Conservation (phyloP, 2,113 vertebrate species). For the Takifugu flavidus region DNA sequence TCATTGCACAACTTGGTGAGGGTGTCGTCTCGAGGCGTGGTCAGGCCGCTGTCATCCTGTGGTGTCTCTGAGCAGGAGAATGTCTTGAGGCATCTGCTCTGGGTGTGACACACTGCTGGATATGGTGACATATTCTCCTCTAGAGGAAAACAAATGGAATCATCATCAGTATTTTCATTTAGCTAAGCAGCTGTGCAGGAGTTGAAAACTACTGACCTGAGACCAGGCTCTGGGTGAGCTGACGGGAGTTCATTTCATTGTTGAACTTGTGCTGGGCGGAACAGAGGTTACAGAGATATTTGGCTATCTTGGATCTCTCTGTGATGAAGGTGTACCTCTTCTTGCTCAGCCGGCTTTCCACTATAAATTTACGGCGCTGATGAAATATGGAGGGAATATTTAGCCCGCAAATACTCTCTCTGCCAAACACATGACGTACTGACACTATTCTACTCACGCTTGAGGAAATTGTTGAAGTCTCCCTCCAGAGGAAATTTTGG, state of each 20-base stretch:
- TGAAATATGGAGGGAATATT: conserved; percentile 2
- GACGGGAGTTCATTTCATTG: conserved; percentile 80
- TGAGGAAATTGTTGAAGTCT: conserved; percentile 83
- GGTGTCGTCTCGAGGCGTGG: conserved; percentile 58
- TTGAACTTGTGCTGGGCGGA: conserved; percentile 87
- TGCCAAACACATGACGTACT: background rate
- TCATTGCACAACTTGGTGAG: conserved; percentile 78
- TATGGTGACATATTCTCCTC: conserved; percentile 64
- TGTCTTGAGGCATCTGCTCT: conserved; percentile 70
- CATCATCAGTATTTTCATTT: no score
- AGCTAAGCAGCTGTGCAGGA: background rate
- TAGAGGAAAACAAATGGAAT: conserved; percentile 14
- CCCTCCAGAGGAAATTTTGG: conserved; percentile 82
- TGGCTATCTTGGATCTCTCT: conserved; percentile 79
- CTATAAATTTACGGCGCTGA: conserved; percentile 82
- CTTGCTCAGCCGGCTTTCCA: conserved; percentile 81
- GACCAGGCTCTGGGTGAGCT: conserved; percentile 62
- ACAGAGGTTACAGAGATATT: conserved; percentile 85
- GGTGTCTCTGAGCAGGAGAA: conserved; percentile 73
- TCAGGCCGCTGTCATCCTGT: conserved; percentile 64
- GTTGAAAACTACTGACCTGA: conserved; percentile 67
- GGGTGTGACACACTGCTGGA: conserved; percentile 54
- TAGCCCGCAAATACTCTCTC: background rate
- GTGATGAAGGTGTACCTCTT: conserved; percentile 83
- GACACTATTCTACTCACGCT: conserved; percentile 70